Evolutionary conservation across 92 coral and sea anemone genomes (phyloP).

Genomic region (Nematostella vectensis): DNA sequence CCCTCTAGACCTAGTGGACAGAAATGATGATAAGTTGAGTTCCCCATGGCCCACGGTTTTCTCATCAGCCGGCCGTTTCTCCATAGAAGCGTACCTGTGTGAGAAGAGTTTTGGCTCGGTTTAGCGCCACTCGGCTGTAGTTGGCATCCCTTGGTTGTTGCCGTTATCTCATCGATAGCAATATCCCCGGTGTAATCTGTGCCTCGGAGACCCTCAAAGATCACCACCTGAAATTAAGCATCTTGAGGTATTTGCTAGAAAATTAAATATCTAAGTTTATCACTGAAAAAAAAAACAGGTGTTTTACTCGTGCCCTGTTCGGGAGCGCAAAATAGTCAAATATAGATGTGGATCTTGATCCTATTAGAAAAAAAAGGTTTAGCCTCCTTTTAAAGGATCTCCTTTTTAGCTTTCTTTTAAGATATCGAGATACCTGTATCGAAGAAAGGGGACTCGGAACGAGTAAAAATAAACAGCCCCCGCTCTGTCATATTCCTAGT

Average conservation of each 20-base stretch:
- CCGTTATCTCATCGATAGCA: slow-evolving; percentile 1
- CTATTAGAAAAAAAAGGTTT: too few species aligned
- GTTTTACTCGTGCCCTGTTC: background rate
- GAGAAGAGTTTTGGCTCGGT: background rate
- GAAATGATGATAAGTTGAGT: background rate
- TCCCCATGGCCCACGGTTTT: background rate
- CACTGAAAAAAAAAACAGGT: background rate
- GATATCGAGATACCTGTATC: too few species aligned
- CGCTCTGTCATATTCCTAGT: too few species aligned
- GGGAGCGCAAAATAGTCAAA: background rate
- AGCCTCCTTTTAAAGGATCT: too few species aligned
- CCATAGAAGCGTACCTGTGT: background rate
- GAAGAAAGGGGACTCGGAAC: too few species aligned
- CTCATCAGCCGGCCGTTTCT: background rate
- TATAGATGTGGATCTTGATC: too few species aligned
- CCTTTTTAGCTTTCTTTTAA: too few species aligned
- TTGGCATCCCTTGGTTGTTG: background rate
- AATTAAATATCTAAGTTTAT: too few species aligned
- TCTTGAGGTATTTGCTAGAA: too few species aligned
- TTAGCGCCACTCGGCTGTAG: background rate
- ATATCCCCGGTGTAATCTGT: slow-evolving; percentile 3
- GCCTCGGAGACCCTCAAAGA: slow-evolving; percentile 2
- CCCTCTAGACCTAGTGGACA: background rate
- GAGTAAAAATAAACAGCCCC: too few species aligned
- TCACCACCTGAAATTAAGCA: background rate